These are phyloP conservation scores for Eubasilissa splendida DNA, from an alignment of 2,888 invertebrate species.

Conservation along the genomic window DNA sequence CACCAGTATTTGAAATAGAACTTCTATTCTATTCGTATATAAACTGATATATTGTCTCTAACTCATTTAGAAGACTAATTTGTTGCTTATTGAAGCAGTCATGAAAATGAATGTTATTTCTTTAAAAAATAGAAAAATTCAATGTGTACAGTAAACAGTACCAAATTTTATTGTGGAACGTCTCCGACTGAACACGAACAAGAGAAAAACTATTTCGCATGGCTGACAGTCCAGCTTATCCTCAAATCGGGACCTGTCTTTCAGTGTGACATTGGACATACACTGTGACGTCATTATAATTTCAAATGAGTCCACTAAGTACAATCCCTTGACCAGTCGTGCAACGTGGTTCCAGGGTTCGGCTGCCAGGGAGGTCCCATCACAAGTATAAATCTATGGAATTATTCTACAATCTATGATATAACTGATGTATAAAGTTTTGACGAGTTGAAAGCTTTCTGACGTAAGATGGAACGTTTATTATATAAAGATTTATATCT, in stretches of 20 bases:
- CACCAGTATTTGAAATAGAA: too few relatives aligned
- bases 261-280: constrained; percentile 17
- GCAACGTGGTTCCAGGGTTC: constrained; percentile 5
- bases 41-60: too few relatives aligned
- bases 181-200: too few relatives aligned
- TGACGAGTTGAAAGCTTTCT: not conserved
- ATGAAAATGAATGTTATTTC: too few relatives aligned
- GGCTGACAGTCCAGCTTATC: constrained; percentile 11
- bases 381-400: constrained; percentile 1
- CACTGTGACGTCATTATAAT: constrained; percentile 53
- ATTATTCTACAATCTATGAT: constrained; percentile 11
- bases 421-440: constrained; percentile 2
- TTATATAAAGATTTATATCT: too few relatives aligned
- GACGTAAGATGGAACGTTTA: too few relatives aligned
- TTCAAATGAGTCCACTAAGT: constrained; percentile 51
- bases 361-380: not conserved
- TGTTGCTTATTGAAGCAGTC: too few relatives aligned
- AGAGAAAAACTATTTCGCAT: not conserved
- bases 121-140: too few relatives aligned
- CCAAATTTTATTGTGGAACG: too few relatives aligned
- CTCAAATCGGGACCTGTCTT: constrained; percentile 9
- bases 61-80: too few relatives aligned
- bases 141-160: too few relatives aligned
- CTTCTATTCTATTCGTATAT: too few relatives aligned
- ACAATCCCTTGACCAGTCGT: not conserved